Evolutionary conservation across 2,888 invertebrate species (phyloP).

Genomic region (Chaitophorus viminalis): DNA sequence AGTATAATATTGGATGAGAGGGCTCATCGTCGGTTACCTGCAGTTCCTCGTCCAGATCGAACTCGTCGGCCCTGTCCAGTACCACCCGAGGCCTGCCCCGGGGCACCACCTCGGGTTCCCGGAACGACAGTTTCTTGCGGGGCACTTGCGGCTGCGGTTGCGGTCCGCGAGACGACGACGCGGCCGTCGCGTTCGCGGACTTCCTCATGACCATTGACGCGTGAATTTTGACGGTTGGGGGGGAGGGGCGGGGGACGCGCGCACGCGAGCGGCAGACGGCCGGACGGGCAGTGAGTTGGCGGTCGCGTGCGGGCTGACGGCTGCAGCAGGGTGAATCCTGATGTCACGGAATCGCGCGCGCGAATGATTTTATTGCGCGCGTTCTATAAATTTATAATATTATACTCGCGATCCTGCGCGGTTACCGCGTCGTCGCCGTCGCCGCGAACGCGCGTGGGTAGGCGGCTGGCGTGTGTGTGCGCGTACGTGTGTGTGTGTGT

Average conservation of each 20-base stretch:
- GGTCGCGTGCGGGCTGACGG: neutral
- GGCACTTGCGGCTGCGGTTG: constrained; percentile 71
- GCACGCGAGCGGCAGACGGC: no score
- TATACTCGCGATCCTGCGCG: neutral
- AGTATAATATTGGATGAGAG: no score
- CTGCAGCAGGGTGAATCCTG: no score
- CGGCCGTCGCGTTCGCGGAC: constrained; percentile 66
- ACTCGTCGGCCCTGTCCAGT: constrained; percentile 62
- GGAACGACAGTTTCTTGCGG: constrained; percentile 86
- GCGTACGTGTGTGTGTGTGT: neutral
- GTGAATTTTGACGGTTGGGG: neutral
- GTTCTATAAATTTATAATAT: neutral
- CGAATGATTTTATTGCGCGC: neutral
- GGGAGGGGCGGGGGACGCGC: no score
- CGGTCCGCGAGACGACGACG: constrained; percentile 65
- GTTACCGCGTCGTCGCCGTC: neutral
- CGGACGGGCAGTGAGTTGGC: no score
- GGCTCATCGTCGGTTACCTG: constrained; percentile 31
- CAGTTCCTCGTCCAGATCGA: constrained; percentile 71
- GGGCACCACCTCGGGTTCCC: constrained; percentile 77
- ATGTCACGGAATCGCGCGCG: no score
- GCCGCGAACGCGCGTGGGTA: neutral
- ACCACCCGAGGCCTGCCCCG: constrained; percentile 37
- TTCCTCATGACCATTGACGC: constrained; percentile 65
- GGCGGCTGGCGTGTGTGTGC: neutral